Percentiles rank a stretch among this genome's conserved stretches.
phyloP scores from a whole-genome alignment of 2,797 vertebrate genomes.

The Malurus leucopterus region DNA sequence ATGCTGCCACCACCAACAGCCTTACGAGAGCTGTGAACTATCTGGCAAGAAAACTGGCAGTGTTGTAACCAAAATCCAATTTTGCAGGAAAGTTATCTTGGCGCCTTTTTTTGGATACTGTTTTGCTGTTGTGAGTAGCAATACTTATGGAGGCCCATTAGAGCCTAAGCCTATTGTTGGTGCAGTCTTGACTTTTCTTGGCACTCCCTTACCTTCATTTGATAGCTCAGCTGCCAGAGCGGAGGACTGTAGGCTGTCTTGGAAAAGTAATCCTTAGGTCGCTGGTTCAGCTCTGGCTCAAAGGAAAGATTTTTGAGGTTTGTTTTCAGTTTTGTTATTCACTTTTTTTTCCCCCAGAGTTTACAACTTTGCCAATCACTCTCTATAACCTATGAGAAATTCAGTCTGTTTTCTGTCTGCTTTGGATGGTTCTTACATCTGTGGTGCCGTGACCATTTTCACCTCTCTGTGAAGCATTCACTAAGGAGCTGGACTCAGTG shows the following conservation, averaged over 20 bases:
- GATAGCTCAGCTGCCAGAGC: conserved; percentile 95
- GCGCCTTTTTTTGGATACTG: conserved; percentile 4
- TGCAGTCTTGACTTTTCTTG: conserved; percentile 48
- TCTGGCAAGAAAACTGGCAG: conserved; percentile 45
- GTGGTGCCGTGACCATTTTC: not conserved
- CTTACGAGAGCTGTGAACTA: conserved; percentile 11
- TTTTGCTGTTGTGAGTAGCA: conserved; percentile 39
- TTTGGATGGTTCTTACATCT: not conserved
- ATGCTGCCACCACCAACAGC: not conserved
- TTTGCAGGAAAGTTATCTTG: not conserved
- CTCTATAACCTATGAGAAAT: not conserved
- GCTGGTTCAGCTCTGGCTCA: conserved; percentile 37
- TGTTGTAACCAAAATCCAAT: conserved; percentile 22
- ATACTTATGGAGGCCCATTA: conserved; percentile 46
- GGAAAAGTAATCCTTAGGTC: conserved; percentile 31
- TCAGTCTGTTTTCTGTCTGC: not conserved
- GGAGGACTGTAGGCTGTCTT: conserved; percentile 80
- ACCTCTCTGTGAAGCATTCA: not conserved
- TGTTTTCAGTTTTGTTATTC: not conserved
- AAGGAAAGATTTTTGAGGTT: not conserved
- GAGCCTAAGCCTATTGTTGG: conserved; percentile 58
- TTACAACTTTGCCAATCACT: not conserved
- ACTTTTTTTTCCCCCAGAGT: not conserved
- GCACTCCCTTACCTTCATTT: conserved; percentile 59
- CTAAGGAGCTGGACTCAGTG: not conserved